A percentile compares a stretch with the other conserved stretches of the same genome.
Conservation (phyloP, 2,113 vertebrate species). For the Pterocles burchelli region DNA sequence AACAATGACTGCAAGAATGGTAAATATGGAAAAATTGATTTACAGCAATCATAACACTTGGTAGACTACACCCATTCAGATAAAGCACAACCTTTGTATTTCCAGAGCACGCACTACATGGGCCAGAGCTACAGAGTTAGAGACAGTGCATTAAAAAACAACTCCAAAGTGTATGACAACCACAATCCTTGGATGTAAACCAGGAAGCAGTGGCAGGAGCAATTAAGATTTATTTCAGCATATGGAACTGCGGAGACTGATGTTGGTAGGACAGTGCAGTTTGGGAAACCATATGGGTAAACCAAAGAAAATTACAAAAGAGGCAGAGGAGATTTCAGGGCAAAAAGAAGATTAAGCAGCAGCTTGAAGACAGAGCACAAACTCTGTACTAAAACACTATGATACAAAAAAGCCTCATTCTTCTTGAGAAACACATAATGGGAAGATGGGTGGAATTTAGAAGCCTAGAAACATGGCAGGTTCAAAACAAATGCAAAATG, state of each 20-base stretch:
- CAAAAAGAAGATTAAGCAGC: not conserved
- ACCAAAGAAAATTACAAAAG: not conserved
- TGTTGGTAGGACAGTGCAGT: not conserved
- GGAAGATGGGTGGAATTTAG: not conserved
- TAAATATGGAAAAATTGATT: not conserved
- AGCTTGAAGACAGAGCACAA: not conserved
- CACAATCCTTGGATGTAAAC: not conserved
- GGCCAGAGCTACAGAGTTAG: not conserved
- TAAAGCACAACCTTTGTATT: not conserved
- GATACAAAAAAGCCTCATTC: not conserved
- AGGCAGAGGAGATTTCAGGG: not conserved
- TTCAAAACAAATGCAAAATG: not conserved
- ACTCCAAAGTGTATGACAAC: not conserved
- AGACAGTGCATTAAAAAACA: not conserved
- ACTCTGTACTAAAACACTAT: not conserved
- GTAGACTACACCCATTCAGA: not conserved
- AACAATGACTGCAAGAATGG: not conserved
- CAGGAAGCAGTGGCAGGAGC: not conserved
- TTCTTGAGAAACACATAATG: fast-evolving
- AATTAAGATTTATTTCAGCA: not conserved
- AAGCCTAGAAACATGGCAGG: not conserved
- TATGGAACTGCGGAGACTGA: not conserved
- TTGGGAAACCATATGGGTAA: not conserved
- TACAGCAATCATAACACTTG: not conserved
- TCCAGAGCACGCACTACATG: not conserved